phyloP scores from a whole-genome alignment of 2,113 vertebrate genomes.

The Oryzias curvinotus region DNA sequence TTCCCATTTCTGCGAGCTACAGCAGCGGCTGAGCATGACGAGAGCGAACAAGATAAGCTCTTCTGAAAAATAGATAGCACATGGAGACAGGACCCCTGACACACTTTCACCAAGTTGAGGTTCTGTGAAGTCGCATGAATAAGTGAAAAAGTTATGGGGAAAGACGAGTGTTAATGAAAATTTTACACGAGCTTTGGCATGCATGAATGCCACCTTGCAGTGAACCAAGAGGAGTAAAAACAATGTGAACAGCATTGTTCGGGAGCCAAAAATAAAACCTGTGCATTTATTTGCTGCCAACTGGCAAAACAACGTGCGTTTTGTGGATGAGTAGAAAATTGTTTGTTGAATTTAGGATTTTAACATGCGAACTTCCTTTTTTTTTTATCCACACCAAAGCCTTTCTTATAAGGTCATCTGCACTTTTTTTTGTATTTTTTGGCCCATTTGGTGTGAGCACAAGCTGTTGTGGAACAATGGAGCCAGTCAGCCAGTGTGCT shows the following conservation, averaged over 20 bases:
- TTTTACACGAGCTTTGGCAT: constrained; percentile 11
- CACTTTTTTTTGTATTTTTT: neutral
- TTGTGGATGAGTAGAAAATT: neutral
- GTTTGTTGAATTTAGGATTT: neutral
- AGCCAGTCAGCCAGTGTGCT: neutral
- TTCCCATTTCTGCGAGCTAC: constrained; percentile 23
- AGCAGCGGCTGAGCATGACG: constrained; percentile 17
- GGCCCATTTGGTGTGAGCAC: neutral
- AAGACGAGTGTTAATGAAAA: constrained; percentile 10
- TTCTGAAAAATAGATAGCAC: constrained; percentile 54
- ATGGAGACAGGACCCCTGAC: constrained; percentile 31
- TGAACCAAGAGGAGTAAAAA: constrained; percentile 8
- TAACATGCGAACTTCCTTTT: neutral
- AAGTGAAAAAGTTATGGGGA: constrained; percentile 13
- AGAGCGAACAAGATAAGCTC: constrained; percentile 34
- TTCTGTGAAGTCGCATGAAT: constrained; percentile 43
- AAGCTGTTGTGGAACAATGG: neutral
- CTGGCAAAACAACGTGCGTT: neutral
- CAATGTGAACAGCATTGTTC: constrained; percentile 10
- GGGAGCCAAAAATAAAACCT: constrained; percentile 1
- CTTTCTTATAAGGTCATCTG: neutral
- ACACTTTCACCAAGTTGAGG: constrained; percentile 34
- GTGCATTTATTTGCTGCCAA: neutral
- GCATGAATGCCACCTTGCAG: constrained; percentile 5
- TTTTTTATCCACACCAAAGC: neutral